Conservation (phyloP, 2,888 invertebrate genomes). For the Ctenicera cuprea region DNA sequence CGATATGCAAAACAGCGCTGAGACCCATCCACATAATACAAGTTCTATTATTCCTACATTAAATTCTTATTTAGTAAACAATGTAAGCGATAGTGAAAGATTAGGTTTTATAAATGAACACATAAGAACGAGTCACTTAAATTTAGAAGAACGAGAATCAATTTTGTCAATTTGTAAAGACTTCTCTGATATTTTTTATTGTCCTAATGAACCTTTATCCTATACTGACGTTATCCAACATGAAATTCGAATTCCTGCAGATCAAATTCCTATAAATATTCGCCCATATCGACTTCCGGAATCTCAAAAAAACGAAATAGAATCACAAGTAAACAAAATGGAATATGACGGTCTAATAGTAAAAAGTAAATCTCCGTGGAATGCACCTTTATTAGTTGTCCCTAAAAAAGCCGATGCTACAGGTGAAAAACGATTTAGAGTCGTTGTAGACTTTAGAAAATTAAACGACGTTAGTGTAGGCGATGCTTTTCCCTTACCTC, state of each 20-base stretch:
- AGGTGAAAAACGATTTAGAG: constrained; percentile 61
- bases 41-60: too few species aligned
- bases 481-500: constrained; percentile 66
- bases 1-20: too few species aligned
- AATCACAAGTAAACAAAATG: constrained; percentile 62
- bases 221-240: constrained; percentile 61
- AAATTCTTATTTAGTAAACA: not conserved
- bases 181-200: constrained; percentile 59
- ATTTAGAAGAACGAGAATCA: constrained; percentile 1
- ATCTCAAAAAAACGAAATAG: constrained; percentile 62
- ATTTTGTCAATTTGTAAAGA: constrained; percentile 20
- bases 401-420: constrained; percentile 50
- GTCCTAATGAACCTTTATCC: constrained; percentile 55
- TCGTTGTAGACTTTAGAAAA: constrained; percentile 68
- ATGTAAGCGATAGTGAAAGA: not conserved
- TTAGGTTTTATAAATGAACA: not conserved
- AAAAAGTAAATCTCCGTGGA: constrained; percentile 49
- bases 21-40: too few species aligned
- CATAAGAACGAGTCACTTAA: not conserved
- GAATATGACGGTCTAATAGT: constrained; percentile 60
- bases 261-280: constrained; percentile 63
- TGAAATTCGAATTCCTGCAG: constrained; percentile 62
- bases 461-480: constrained; percentile 67
- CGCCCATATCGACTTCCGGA: constrained; percentile 64
- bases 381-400: constrained; percentile 59